These are phyloP conservation scores for Tribolium madens DNA, from an alignment of 1,140 invertebrate species.

Conservation along the genomic window DNA sequence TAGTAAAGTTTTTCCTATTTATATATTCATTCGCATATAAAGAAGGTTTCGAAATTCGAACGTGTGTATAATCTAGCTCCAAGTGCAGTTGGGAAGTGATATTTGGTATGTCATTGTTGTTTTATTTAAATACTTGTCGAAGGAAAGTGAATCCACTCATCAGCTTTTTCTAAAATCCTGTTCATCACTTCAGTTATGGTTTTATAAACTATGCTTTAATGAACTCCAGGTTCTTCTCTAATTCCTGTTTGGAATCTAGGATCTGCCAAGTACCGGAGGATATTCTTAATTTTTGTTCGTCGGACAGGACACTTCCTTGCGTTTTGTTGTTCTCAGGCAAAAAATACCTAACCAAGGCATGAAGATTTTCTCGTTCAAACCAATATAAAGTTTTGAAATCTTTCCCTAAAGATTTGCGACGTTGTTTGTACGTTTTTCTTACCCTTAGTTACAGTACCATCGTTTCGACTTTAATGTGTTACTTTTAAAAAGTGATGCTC, in stretches of 20 bases:
- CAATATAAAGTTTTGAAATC: too few species aligned
- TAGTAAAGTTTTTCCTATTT: too few species aligned
- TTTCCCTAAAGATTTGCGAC: too few species aligned
- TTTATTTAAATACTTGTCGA: slow-evolving; percentile 23
- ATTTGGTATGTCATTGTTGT: too few species aligned
- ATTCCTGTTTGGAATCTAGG: slow-evolving; percentile 55
- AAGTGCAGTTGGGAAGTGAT: slow-evolving; percentile 29
- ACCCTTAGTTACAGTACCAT: too few species aligned
- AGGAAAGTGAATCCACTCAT: slow-evolving; percentile 36
- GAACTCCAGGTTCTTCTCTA: slow-evolving; percentile 50
- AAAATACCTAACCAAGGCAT: slow-evolving; percentile 52
- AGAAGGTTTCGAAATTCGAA: slow-evolving; percentile 39
- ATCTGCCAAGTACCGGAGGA: slow-evolving; percentile 53
- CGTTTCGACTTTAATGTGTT: too few species aligned
- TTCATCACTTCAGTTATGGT: slow-evolving; percentile 44
- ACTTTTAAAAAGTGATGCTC: too few species aligned
- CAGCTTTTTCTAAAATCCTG: slow-evolving; percentile 47
- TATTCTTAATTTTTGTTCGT: slow-evolving; percentile 46
- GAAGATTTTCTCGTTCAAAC: too few species aligned
- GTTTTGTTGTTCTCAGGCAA: slow-evolving; percentile 45
- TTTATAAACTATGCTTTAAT: slow-evolving; percentile 51
- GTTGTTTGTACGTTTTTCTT: too few species aligned
- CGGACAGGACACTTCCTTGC: slow-evolving; percentile 47
- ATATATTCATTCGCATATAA: slow-evolving; percentile 41
- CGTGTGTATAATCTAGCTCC: slow-evolving; percentile 41